phyloP scores from a whole-genome alignment of 1,140 invertebrate species.

The Teleopsis dalmanni region DNA sequence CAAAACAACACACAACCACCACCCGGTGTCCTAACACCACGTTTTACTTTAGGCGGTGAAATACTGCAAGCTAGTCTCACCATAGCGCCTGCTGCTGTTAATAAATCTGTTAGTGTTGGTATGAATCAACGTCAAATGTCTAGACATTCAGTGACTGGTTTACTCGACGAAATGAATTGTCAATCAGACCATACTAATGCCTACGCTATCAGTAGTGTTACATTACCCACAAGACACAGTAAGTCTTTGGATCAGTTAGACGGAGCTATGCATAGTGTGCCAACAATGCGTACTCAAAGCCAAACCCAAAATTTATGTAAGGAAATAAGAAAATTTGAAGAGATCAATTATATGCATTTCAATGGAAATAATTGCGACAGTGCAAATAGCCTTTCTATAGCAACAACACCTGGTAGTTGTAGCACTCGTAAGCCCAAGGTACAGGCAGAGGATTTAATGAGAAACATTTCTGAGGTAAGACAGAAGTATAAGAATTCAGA shows the following conservation, averaged over 20 bases:
- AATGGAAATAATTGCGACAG: constrained; percentile 1
- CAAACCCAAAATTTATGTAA: constrained; percentile 1
- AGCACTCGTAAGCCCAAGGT: constrained; percentile 14
- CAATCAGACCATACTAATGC: not conserved
- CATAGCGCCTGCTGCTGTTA: constrained; percentile 31
- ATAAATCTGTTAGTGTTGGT: not conserved
- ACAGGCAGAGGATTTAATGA: constrained; percentile 39
- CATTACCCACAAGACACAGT: constrained; percentile 63
- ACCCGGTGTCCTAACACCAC: constrained; percentile 33
- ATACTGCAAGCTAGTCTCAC: constrained; percentile 44
- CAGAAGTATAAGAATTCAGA: constrained; percentile 53
- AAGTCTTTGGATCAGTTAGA: constrained; percentile 71
- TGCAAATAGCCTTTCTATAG: not conserved
- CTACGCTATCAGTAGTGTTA: constrained; percentile 36
- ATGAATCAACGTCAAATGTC: constrained; percentile 39
- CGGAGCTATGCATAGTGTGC: constrained; percentile 20
- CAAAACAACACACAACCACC: constrained; percentile 20
- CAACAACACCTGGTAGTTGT: not conserved
- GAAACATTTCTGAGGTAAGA: constrained; percentile 54
- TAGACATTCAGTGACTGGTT: constrained; percentile 52
- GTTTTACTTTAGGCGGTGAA: constrained; percentile 39
- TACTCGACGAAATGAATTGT: constrained; percentile 42
- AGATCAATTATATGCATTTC: constrained; percentile 2
- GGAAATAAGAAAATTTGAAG: not conserved
- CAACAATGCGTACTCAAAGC: constrained; percentile 10